Conservation (phyloP, 2,113 vertebrate genomes). For the Cyrtonyx montezumae region DNA sequence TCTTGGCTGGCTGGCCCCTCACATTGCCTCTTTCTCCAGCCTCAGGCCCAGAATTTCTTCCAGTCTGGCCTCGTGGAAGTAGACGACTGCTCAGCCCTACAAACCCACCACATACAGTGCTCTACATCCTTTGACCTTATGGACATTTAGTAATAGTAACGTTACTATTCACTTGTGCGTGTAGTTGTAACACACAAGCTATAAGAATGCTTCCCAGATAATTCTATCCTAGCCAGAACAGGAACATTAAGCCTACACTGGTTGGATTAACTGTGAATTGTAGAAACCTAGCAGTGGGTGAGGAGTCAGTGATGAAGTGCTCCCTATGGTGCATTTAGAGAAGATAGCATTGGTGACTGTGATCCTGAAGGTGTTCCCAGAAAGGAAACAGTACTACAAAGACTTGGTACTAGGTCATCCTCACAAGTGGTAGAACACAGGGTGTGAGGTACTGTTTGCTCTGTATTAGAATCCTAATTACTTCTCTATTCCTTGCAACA, state of each 20-base stretch:
- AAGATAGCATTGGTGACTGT: accelerated
- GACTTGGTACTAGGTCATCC: background rate
- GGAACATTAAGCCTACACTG: accelerated
- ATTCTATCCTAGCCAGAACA: background rate
- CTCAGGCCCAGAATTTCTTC: background rate
- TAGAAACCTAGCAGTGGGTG: background rate
- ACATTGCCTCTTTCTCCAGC: background rate
- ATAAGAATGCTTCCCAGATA: background rate
- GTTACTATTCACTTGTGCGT: background rate
- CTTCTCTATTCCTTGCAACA: background rate
- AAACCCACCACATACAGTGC: accelerated
- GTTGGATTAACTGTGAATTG: background rate
- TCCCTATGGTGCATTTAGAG: accelerated
- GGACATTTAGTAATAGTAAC: background rate
- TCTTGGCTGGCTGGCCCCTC: background rate
- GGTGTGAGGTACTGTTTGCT: background rate
- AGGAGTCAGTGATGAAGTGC: background rate
- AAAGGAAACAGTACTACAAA: accelerated
- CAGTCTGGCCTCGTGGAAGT: background rate
- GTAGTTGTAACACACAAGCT: background rate
- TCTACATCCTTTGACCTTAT: background rate
- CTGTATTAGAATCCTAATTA: background rate
- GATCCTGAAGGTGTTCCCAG: background rate
- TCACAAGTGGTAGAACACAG: background rate
- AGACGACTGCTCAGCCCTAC: background rate